Evolutionary conservation across 2,888 invertebrate species (phyloP).

Genomic region (Platerodrilus igneus): DNA sequence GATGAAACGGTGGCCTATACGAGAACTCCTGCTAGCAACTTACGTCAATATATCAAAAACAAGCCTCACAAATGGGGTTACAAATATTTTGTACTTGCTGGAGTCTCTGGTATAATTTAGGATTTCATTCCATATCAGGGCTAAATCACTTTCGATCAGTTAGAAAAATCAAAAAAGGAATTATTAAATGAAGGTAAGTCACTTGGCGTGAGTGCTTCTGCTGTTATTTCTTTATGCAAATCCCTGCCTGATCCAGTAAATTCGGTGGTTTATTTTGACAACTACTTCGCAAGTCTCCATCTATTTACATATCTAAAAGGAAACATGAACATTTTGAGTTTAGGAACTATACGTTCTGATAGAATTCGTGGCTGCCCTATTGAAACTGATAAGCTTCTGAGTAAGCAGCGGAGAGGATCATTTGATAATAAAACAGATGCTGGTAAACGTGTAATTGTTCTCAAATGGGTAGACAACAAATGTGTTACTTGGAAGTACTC

Average conservation of each 20-base stretch:
- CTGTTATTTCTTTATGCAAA: conserved; percentile 7
- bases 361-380: conserved; percentile 7
- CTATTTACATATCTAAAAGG: background rate
- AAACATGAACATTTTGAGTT: conserved; percentile 2
- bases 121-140: conserved; percentile 8
- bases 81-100: conserved; percentile 7
- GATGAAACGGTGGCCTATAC: conserved; percentile 11
- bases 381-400: background rate
- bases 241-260: conserved; percentile 2
- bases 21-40: conserved; percentile 9
- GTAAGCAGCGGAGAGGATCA: background rate
- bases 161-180: conserved; percentile 3
- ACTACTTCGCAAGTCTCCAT: background rate
- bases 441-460: conserved; percentile 1
- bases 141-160: background rate
- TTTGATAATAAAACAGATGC: conserved; percentile 4
- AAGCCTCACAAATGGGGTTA: conserved; percentile 10
- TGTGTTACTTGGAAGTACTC: too few species aligned
- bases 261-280: conserved; percentile 3
- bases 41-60: conserved; percentile 12
- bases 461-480: conserved; percentile 7
- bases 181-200: background rate
- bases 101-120: conserved; percentile 2
- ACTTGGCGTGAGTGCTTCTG: conserved; percentile 1
- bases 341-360: conserved; percentile 2